Conservation (phyloP, 1,140 invertebrate genomes). For the Oryctes rhinoceros region DNA sequence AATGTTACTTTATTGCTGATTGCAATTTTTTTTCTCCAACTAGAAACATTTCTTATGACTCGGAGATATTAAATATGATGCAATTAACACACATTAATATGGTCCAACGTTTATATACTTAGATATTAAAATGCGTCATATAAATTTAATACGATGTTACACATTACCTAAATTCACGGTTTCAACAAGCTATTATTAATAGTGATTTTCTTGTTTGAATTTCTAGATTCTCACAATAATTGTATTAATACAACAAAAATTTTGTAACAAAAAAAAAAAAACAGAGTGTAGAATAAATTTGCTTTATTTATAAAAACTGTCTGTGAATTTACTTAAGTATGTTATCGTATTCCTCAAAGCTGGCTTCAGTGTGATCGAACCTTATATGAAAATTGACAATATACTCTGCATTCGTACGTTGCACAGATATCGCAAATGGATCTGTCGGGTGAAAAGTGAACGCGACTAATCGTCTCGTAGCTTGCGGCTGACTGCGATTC, state of each 20-base stretch:
- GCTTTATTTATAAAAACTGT: conserved; percentile 23
- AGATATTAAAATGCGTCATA: background rate
- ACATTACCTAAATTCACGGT: background rate
- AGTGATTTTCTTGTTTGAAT: conserved; percentile 12
- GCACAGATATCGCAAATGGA: conserved; percentile 95
- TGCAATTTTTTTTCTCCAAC: too few relatives aligned
- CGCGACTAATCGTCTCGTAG: conserved; percentile 85
- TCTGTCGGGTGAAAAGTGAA: conserved; percentile 98
- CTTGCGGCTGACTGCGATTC: conserved; percentile 66
- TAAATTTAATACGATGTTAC: background rate
- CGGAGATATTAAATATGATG: too few relatives aligned
- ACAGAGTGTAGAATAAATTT: conserved; percentile 34
- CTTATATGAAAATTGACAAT: conserved; percentile 94
- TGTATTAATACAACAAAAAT: background rate
- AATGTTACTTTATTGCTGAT: background rate
- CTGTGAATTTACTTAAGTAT: conserved; percentile 27
- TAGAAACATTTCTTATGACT: too few relatives aligned
- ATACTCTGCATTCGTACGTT: conserved; percentile 94
- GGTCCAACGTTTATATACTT: too few relatives aligned
- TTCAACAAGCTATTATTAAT: background rate
- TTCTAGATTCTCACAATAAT: conserved; percentile 9
- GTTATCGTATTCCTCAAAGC: conserved; percentile 16
- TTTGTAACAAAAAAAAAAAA: conserved; percentile 28
- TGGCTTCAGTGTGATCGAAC: conserved; percentile 56
- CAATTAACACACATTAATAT: too few relatives aligned